A percentile compares a stretch with the other conserved stretches of the same genome.
These are phyloP conservation scores for Balaenoptera acutorostrata DNA, from an alignment of 2,113 vertebrate species.

Conservation along the genomic window DNA sequence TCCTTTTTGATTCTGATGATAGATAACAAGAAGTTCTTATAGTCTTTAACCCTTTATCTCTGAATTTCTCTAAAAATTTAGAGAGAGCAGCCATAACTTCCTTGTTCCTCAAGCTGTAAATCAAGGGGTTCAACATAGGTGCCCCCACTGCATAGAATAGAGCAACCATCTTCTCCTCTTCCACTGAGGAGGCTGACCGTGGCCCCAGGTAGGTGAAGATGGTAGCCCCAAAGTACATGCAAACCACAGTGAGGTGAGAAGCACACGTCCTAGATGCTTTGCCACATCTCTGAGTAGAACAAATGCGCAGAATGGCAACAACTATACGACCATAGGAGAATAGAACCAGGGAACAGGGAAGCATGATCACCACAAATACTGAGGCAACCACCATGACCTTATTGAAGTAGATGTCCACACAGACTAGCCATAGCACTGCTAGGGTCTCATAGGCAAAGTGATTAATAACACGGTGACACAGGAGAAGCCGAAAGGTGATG, in stretches of 20 bases:
- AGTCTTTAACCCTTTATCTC: not conserved
- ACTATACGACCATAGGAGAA: constrained; percentile 42
- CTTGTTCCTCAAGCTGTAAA: constrained; percentile 69
- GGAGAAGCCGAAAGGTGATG: constrained; percentile 54
- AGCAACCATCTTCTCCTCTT: constrained; percentile 48
- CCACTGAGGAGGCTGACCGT: not conserved
- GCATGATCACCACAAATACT: constrained; percentile 53
- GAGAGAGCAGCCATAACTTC: constrained; percentile 37
- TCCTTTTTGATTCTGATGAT: not conserved
- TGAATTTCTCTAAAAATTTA: constrained; percentile 34
- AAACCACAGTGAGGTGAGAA: constrained; percentile 59
- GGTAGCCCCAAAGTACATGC: constrained; percentile 42
- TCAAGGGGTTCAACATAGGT: constrained; percentile 60
- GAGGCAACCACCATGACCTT: constrained; percentile 49
- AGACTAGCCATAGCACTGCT: constrained; percentile 52
- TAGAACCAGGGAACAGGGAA: constrained; percentile 55
- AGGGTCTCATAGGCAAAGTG: constrained; percentile 64
- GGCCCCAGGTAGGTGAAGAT: constrained; percentile 57
- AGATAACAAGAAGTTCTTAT: not conserved
- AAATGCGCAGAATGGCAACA: constrained; percentile 20
- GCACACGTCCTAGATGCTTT: constrained; percentile 55
- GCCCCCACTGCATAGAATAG: constrained; percentile 44
- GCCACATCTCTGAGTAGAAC: not conserved
- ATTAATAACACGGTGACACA: constrained; percentile 55
- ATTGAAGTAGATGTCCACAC: constrained; percentile 60